These are phyloP conservation scores for Hylyphantes graminicola DNA, from an alignment of 1,140 invertebrate genomes.

Conservation along the genomic window DNA sequence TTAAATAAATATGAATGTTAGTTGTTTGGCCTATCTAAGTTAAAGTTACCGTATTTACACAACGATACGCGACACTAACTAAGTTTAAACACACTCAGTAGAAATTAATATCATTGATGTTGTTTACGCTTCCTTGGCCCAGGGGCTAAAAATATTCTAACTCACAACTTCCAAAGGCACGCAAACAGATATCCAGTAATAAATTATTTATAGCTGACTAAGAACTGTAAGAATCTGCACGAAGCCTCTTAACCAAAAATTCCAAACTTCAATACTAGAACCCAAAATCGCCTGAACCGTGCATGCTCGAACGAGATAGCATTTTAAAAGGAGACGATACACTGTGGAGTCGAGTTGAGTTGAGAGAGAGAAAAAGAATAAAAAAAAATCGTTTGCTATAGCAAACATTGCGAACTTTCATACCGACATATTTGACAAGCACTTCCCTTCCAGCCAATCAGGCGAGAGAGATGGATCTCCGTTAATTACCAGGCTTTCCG, in stretches of 20 bases:
- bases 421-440: conserved; percentile 58
- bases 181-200: conserved; percentile 4
- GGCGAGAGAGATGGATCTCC: conserved; percentile 55
- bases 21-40: no score
- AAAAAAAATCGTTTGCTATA: conserved; percentile 39
- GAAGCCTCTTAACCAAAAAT: conserved; percentile 13
- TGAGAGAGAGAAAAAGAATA: neutral
- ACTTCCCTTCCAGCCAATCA: conserved; percentile 57
- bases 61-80: no score
- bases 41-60: no score
- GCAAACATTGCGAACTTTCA: conserved; percentile 55
- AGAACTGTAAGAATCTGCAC: neutral
- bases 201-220: conserved; percentile 27
- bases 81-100: no score
- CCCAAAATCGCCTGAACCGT: conserved; percentile 22
- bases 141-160: neutral
- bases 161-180: neutral
- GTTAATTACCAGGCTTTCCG: conserved; percentile 57
- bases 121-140: neutral
- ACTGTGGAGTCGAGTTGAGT: neutral
- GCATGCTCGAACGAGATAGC: conserved; percentile 17
- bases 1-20: no score
- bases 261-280: conserved; percentile 12
- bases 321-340: conserved; percentile 37
- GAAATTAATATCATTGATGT: no score